phyloP scores from a whole-genome alignment of 2,113 vertebrate genomes.

The Brachionichthys hirsutus region DNA sequence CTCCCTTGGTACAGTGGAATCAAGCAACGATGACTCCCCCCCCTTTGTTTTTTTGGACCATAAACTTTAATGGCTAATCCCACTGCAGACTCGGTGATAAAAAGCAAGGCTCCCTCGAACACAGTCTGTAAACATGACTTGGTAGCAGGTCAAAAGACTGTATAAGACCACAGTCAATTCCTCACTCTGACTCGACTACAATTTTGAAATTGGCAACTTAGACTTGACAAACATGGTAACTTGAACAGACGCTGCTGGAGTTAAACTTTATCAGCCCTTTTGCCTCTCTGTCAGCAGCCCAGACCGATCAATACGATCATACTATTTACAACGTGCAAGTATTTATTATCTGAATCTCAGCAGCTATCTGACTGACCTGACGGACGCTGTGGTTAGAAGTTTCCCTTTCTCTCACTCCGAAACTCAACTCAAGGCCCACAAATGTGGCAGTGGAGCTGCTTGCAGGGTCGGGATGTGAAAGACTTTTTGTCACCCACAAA shows the following conservation, averaged over 20 bases:
- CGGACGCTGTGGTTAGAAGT: conserved; percentile 31
- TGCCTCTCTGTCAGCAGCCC: conserved; percentile 10
- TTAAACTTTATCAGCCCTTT: conserved; percentile 17
- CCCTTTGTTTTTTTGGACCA: conserved; percentile 44
- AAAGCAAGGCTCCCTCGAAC: conserved; percentile 64
- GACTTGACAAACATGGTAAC: neutral
- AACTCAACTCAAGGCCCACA: conserved; percentile 2
- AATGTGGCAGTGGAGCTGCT: conserved; percentile 18
- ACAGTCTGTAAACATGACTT: conserved; percentile 65
- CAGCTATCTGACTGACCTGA: conserved; percentile 21
- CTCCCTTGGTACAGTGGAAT: conserved; percentile 41
- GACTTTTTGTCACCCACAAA: conserved; percentile 20
- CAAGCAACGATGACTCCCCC: conserved; percentile 5
- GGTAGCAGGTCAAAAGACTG: conserved; percentile 44
- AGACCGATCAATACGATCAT: conserved; percentile 3
- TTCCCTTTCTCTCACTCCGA: conserved; percentile 22
- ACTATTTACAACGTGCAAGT: too few relatives aligned
- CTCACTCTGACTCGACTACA: conserved; percentile 6
- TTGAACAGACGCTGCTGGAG: conserved; percentile 2
- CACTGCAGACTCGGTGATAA: conserved; percentile 61
- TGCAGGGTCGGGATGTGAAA: neutral
- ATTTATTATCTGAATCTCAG: conserved; percentile 23
- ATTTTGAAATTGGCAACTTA: conserved; percentile 10
- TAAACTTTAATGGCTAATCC: conserved; percentile 70
- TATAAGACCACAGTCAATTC: conserved; percentile 26